These are phyloP conservation scores for Heliopora coerulea DNA, from an alignment of 92 coral and sea anemone genomes.

Conservation along the genomic window DNA sequence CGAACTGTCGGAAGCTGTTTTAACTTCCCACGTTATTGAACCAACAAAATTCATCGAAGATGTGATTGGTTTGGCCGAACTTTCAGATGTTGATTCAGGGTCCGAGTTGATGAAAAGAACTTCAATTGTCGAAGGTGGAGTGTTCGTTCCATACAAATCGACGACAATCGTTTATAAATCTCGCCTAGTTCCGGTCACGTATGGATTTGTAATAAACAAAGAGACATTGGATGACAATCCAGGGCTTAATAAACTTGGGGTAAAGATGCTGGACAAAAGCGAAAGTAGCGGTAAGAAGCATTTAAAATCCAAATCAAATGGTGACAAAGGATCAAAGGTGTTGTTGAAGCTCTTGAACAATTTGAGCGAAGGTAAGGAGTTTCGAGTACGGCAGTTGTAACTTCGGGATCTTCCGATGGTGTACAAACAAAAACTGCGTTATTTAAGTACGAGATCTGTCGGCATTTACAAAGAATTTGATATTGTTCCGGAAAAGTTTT, in stretches of 20 bases:
- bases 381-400: too few relatives aligned
- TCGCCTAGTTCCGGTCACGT: slow-evolving; percentile 31
- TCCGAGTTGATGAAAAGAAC: slow-evolving; percentile 5
- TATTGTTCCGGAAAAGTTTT: too few relatives aligned
- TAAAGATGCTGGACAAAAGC: slow-evolving; percentile 27
- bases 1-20: background rate
- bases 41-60: slow-evolving; percentile 12
- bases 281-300: background rate
- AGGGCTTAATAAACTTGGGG: slow-evolving; percentile 24
- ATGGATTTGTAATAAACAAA: slow-evolving; percentile 33
- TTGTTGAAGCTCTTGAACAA: slow-evolving; percentile 16
- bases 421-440: too few relatives aligned
- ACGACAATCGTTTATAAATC: slow-evolving; percentile 32
- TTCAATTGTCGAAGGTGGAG: slow-evolving; percentile 37
- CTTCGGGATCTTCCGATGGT: too few relatives aligned
- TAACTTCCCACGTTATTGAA: too few relatives aligned
- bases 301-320: slow-evolving; percentile 11
- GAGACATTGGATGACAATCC: slow-evolving; percentile 27
- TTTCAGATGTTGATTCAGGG: background rate
- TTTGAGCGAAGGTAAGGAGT: slow-evolving; percentile 13
- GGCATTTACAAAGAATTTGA: too few relatives aligned
- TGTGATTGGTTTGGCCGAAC: slow-evolving; percentile 14
- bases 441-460: too few relatives aligned
- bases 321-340: slow-evolving; percentile 21
- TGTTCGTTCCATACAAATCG: slow-evolving; percentile 32